phyloP scores from a whole-genome alignment of 2,113 vertebrate species.

The Puntigrus tetrazona region DNA sequence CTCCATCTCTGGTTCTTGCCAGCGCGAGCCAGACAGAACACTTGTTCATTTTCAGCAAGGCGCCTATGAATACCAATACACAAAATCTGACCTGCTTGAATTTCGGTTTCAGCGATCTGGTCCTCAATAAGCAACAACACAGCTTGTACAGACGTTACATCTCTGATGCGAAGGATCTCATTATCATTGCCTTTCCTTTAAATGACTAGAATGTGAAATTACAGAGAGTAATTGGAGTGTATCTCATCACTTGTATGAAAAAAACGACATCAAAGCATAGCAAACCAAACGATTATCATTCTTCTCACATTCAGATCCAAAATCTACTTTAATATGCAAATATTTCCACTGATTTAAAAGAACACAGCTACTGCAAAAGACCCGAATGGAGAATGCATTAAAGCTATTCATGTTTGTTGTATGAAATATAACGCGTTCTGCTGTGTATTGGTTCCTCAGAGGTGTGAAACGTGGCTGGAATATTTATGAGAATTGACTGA shows the following conservation, averaged over 20 bases:
- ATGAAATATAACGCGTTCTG: not conserved
- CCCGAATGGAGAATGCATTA: not conserved
- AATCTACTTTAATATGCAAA: not conserved
- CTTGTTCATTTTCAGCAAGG: conserved; percentile 34
- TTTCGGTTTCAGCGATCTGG: not conserved
- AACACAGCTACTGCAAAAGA: not conserved
- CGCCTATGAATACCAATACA: conserved; percentile 16
- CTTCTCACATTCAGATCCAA: not conserved
- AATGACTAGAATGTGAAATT: conserved; percentile 9
- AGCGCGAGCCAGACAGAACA: conserved; percentile 11
- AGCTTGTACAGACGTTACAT: not conserved
- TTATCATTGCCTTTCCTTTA: not conserved
- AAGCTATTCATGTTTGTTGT: not conserved
- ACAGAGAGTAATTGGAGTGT: not conserved
- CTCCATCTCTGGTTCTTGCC: not conserved
- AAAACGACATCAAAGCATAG: not conserved
- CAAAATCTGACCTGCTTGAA: not conserved
- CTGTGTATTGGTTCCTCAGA: conserved; percentile 5
- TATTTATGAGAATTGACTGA: conserved; percentile 41
- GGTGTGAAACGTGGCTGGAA: conserved; percentile 31
- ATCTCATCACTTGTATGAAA: not conserved
- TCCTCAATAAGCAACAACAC: not conserved
- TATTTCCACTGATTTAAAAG: not conserved
- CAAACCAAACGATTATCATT: not conserved
- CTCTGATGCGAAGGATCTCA: not conserved